Base-by-base conservation (phyloP, 2,797 vertebrate species). In the Phrynocephalus guinanensis region DNA sequence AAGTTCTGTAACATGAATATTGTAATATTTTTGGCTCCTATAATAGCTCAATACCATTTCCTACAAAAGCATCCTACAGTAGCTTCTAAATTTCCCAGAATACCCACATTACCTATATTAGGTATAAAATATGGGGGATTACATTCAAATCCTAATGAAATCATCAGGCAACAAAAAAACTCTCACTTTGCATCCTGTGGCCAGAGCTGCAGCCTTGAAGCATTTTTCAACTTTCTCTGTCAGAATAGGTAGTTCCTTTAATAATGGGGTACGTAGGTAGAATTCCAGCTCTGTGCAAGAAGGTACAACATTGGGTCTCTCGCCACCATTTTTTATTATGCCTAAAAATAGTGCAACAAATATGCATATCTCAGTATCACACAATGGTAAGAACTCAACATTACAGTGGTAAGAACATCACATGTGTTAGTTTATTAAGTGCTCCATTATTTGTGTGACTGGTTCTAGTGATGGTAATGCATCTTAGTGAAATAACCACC, bases 281-380 rank as follows among this genome's bases (percentile, higher is more conserved):
- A 96, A 98, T 79, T 95, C 56, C 70, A 98, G 85, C 92, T 98
- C 97, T 1, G 97, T 91, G 86, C 96, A 97, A 91, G 93, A 96
- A 1, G 97, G 97, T 94, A 97, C 97, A 48, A 98, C 96, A 93
- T 97, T 98, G 78, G 97, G 96, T 91, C 95, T 97, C 89, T 95
- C 92, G 20, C 97, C 97, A 87, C 97, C 97, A 70, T 97, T 95
- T 95, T 96, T 97, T 93, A 98, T 98, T 95, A 97, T 96, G 85
- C 97, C 97, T 98, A 71, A 63, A 63, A 63, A 20, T 63, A 63
- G 18, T 63, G 60, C 60, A 63, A 63, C 60, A 63, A 20, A 63
- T 16, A 63, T 63, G 18, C 13, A 15, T 63, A 63, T 63, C 18
- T 18, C 24, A 44, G 60, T 13, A 15, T 71, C 48, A 20, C 30